Percentiles rank a stretch among this genome's conserved stretches.
phyloP scores from a whole-genome alignment of 2,888 invertebrate species.

The Eueremaeus valkanovi region DNA sequence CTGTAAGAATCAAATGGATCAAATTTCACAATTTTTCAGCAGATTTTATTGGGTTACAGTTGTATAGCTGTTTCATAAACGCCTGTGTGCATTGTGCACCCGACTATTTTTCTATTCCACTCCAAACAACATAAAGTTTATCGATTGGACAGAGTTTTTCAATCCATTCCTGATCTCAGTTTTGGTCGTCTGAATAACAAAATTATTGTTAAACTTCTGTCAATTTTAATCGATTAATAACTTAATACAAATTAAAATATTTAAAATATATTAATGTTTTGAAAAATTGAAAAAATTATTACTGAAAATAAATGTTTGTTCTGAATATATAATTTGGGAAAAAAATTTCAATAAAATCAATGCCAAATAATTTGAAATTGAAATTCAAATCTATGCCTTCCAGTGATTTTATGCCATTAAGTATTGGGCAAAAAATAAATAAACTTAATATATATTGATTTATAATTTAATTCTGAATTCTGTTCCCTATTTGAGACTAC shows the following conservation, averaged over 20 bases:
- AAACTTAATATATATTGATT: neutral
- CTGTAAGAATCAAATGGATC: neutral
- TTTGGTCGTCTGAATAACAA: too few relatives aligned
- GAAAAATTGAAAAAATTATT: too few relatives aligned
- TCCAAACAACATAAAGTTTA: neutral
- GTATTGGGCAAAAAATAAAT: neutral
- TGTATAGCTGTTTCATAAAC: neutral
- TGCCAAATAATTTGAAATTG: neutral
- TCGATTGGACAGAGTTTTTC: too few relatives aligned
- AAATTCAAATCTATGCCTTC: neutral
- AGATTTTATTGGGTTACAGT: neutral
- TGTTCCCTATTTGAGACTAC: neutral
- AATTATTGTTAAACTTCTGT: too few relatives aligned
- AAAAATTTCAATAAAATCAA: constrained; percentile 3
- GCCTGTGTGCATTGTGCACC: neutral
- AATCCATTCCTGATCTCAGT: too few relatives aligned
- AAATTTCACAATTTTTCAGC: constrained; percentile 13
- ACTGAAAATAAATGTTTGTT: too few relatives aligned
- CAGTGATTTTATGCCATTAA: neutral
- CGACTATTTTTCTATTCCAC: neutral
- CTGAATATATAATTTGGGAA: too few relatives aligned
- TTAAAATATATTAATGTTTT: too few relatives aligned
- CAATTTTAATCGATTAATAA: too few relatives aligned
- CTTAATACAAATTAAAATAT: too few relatives aligned
- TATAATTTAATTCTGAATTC: neutral